Evolutionary conservation across 1,140 invertebrate genomes (phyloP), one percentile per base, ranked within the genome.

Genomic region (Magallana ariakensis): DNA sequence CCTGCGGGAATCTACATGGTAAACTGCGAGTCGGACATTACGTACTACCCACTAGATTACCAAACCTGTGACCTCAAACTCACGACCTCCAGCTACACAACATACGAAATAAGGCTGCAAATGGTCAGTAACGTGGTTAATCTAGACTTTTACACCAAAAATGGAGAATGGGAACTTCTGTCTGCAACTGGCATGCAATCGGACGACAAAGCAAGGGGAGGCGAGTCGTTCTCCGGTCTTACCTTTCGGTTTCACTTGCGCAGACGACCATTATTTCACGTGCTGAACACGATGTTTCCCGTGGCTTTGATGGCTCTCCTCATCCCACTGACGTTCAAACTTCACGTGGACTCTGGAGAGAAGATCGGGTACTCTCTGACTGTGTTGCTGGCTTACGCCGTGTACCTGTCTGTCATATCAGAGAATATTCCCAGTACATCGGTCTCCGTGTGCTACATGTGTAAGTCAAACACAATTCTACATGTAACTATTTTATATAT

Each of bases 191-290:
- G 55, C 6, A 15, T 13, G 33, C 22, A 46, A 22, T 56, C 53
- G 10, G 26, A 85, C 33, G 57, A 75, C 19, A 99, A 99, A 95
- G 98, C 98, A 15, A 99, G 98, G 95, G 99, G 98, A 94, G 83
- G 95, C 94, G 97, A 98, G 94, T 97, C 97, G 53, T 98, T 98
- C 93, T 97, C 98, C 87, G 98, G 99, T 94, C 98, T 99, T 92
- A 99, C 98, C 22, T 99, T 99, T 95, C 98, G 98, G 94, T 98
- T 99, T 92, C 98, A 98, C 54, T 98, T 99, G 97, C 95, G 98
- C 87, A 96, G 98, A 89, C 98, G 99, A 95, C 99, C 98, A 6
- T 96, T 99, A 26, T 99, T 99, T 96, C 99, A 99, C 95, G 98
- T 98, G 0, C 53, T 93, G 62, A 92, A 92, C 80, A 88, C 91